Percentiles rank a stretch among this genome's conserved stretches.
phyloP scores from a whole-genome alignment of 53 echinoderm and acorn worm genomes.

The Mesocentrotus franciscanus region DNA sequence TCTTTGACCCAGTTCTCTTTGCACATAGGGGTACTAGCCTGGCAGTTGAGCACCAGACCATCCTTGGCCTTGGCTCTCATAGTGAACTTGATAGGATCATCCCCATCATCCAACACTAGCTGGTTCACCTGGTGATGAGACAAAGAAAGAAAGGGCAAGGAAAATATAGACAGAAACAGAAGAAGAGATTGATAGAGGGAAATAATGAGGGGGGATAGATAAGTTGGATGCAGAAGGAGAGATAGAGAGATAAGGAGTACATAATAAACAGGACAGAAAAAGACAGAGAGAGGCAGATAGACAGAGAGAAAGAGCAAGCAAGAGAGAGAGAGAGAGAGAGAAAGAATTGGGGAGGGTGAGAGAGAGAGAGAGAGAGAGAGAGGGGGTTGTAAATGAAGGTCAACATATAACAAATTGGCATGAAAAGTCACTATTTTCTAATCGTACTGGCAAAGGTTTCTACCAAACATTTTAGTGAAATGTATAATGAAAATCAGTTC shows the following conservation, averaged over 20 bases:
- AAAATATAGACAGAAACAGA: background rate
- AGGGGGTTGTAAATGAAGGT: background rate
- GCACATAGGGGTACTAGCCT: conserved; percentile 81
- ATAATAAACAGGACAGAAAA: no score
- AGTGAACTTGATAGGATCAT: conserved; percentile 91
- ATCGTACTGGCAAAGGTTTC: no score
- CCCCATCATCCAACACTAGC: conserved; percentile 88
- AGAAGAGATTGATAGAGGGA: background rate
- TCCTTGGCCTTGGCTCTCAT: conserved; percentile 79
- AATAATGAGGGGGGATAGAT: background rate
- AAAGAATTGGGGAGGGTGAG: background rate
- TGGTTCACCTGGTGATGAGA: conserved; percentile 84
- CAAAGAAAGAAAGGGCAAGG: background rate
- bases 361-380: background rate
- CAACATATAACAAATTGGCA: background rate
- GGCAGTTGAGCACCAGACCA: conserved; percentile 83
- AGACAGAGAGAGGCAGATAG: background rate
- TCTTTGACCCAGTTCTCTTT: conserved; percentile 89
- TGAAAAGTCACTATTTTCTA: background rate
- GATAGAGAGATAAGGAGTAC: background rate
- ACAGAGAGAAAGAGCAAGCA: background rate
- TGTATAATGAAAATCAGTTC: no score
- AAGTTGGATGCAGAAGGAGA: background rate
- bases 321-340: conserved; percentile 10
- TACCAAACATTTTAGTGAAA: no score